A percentile compares a stretch with the other conserved stretches of the same genome.
Conservation (phyloP, 2,113 vertebrate species). For the Eretmochelys imbricata region DNA sequence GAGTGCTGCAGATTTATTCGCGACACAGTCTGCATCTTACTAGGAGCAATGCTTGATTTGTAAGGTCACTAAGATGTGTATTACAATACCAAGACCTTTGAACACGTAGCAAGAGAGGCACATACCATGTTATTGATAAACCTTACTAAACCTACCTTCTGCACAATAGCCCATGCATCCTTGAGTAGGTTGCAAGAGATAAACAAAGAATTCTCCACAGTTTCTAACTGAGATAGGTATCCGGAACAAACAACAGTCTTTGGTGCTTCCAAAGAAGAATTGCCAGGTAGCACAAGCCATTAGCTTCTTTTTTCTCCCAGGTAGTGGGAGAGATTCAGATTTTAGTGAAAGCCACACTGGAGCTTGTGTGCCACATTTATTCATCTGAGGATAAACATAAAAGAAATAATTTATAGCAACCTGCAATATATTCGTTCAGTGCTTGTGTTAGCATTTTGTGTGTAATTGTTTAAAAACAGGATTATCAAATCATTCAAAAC, state of each 20-base stretch:
- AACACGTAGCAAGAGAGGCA: background rate
- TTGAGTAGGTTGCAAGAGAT: constrained; percentile 81
- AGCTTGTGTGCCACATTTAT: constrained; percentile 87
- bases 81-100: constrained; percentile 14
- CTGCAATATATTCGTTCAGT: background rate
- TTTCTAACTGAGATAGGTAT: constrained; percentile 77
- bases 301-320: constrained; percentile 67
- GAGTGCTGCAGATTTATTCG: constrained; percentile 60
- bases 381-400: constrained; percentile 78
- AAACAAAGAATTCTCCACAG: constrained; percentile 81
- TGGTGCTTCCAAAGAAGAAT: constrained; percentile 74
- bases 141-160: constrained; percentile 70
- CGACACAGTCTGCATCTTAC: constrained; percentile 32
- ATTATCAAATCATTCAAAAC: background rate
- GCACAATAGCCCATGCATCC: constrained; percentile 85
- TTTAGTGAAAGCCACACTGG: constrained; percentile 84
- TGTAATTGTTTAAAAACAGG: background rate
- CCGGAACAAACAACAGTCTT: constrained; percentile 82
- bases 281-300: constrained; percentile 81
- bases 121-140: constrained; percentile 26
- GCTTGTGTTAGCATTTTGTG: rapidly evolving
- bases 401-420: rapidly evolving
- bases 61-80: constrained; percentile 26
- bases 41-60: constrained; percentile 30
- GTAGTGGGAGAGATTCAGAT: constrained; percentile 69